Percentiles rank a stretch among this genome's conserved stretches.
Evolutionary conservation across 2,113 vertebrate species (phyloP).

Genomic region (Rutilus rutilus): DNA sequence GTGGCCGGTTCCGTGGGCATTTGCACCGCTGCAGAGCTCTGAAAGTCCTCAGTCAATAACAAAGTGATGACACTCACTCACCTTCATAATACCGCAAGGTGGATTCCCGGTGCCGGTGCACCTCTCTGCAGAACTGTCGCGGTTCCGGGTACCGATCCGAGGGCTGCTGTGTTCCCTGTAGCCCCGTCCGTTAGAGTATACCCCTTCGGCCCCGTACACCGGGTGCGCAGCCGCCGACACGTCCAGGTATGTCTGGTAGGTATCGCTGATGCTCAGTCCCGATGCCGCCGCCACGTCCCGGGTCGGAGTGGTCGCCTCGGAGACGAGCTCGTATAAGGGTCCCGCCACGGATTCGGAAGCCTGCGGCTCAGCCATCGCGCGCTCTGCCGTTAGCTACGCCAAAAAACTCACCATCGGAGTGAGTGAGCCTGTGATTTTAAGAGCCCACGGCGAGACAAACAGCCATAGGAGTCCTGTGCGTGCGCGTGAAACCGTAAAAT

Average conservation of each 20-base stretch:
- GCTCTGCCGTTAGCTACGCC: slow-evolving; percentile 66
- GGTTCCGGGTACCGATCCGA: slow-evolving; percentile 73
- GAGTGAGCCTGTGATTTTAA: slow-evolving; percentile 63
- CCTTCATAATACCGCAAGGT: slow-evolving; percentile 90
- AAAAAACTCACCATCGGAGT: slow-evolving; percentile 37
- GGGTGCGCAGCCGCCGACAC: slow-evolving; percentile 67
- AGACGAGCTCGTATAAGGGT: slow-evolving; percentile 66
- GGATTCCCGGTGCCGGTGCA: slow-evolving; percentile 73
- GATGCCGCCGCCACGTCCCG: slow-evolving; percentile 59
- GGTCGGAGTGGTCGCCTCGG: slow-evolving; percentile 43
- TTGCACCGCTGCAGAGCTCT: slow-evolving; percentile 15
- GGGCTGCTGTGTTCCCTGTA: slow-evolving; percentile 71
- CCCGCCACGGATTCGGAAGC: slow-evolving; percentile 72
- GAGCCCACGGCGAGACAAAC: slow-evolving; percentile 36
- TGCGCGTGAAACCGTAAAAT: slow-evolving; percentile 36
- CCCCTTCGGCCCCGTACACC: slow-evolving; percentile 70
- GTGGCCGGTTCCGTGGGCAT: neutral
- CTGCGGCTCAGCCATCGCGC: slow-evolving; percentile 76
- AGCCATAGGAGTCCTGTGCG: slow-evolving; percentile 9
- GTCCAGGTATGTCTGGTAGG: slow-evolving; percentile 65
- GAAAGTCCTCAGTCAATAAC: slow-evolving; percentile 35
- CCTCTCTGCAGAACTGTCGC: slow-evolving; percentile 82
- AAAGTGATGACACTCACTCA: slow-evolving; percentile 64
- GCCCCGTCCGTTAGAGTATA: slow-evolving; percentile 73
- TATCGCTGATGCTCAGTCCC: slow-evolving; percentile 58